Percentiles rank a stretch among this genome's conserved stretches.
Conservation (phyloP, 2,888 invertebrate species). For the Ochlodes sylvanus region DNA sequence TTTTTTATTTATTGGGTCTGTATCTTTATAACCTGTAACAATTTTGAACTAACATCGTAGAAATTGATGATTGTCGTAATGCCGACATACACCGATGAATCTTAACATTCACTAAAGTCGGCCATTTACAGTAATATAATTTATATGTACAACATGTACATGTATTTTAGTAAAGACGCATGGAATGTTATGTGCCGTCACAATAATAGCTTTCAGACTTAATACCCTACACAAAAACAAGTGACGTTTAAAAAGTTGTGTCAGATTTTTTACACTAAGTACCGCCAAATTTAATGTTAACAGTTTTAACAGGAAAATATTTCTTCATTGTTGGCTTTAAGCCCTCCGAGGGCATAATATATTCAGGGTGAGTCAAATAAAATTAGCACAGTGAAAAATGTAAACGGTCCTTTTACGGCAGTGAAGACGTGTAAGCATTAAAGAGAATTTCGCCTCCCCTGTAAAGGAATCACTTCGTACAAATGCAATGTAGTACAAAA, state of each 20-base stretch:
- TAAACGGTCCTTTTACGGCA: constrained; percentile 80
- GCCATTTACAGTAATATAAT: too few relatives aligned
- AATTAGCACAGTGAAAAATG: constrained; percentile 85
- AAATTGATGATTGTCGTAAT: too few relatives aligned
- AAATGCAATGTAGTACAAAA: too few relatives aligned
- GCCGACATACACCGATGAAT: too few relatives aligned
- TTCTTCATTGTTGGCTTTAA: constrained; percentile 77
- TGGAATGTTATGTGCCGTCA: too few relatives aligned
- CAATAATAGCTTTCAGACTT: background rate
- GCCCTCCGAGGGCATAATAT: constrained; percentile 80
- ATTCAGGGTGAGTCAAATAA: constrained; percentile 84
- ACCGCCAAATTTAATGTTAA: constrained; percentile 75
- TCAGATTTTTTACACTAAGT: constrained; percentile 69
- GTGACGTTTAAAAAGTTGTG: constrained; percentile 74
- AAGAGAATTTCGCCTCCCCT: constrained; percentile 51
- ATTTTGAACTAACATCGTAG: too few relatives aligned
- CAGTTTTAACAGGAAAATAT: constrained; percentile 73
- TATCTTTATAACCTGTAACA: too few relatives aligned
- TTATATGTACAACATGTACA: too few relatives aligned
- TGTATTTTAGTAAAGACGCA: too few relatives aligned
- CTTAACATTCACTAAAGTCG: too few relatives aligned
- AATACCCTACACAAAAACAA: constrained; percentile 42
- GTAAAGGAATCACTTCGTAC: constrained; percentile 40
- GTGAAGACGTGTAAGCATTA: constrained; percentile 79
- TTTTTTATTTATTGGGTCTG: too few relatives aligned